Base-by-base conservation (phyloP, 2,888 invertebrate species). In the Mylabris sibirica region DNA sequence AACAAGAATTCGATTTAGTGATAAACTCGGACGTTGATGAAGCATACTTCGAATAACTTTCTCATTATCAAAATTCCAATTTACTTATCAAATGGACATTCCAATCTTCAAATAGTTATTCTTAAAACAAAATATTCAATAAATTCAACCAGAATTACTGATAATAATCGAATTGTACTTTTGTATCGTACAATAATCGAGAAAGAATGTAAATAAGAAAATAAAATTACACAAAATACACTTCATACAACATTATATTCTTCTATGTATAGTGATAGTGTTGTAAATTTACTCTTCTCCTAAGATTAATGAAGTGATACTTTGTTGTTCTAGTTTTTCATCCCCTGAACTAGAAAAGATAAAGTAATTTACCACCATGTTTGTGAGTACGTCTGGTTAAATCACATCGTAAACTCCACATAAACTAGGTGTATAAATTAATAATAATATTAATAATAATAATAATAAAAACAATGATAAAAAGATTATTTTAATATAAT, bases 301-400 rank as follows among this genome's bases (percentile, higher is more conserved):
- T 57, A 26, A 57, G 24, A 57, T 57, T 57, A 57, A 57, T 57
- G 57, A 57, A 57, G 57, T 57, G 57, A 53, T 24, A 53, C 53
- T 24, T 49, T 20, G 11, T 57, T 57, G 57, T 57, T 57, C 57
- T 57, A 57, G 57, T 57, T 57, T 57, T 57, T 57, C 57, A n/a
- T 26, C 24, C 26, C 22, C 26, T 26, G 6, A 57, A 57, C 26
- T 57, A 57, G 14, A 14, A 57, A 26, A 14, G 57, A 26, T n/a
- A 26, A 57, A 26, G 57, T 57, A 57, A 57, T 57, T 24, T 53
- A 53, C 24, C 53, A 53, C 24, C 22, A 26, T 57, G 26, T 57
- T 57, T 57, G 26, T 26, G 1, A 30, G 30, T 30, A 8, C 30
- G 30, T 30, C 12, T 12, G 24, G 6, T 5, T 24, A 26, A 26